Evolutionary conservation across 2,888 invertebrate species (phyloP), one percentile per base, ranked within the genome.

Genomic region (Harpagoxenus sublaevis): DNA sequence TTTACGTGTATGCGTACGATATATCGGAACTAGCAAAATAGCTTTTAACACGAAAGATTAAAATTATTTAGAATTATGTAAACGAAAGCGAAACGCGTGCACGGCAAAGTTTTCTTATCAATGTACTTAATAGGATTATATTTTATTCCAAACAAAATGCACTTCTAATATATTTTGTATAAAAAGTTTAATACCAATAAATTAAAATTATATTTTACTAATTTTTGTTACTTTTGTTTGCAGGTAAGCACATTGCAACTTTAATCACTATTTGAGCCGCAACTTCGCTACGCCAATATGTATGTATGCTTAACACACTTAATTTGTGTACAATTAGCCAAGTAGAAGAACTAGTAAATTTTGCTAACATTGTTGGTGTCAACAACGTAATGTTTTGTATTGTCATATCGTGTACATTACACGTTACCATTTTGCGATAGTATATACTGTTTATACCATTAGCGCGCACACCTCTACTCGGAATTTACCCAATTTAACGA

Each of bases 191-290:
- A 23, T 12, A 53, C 3, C 0, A 39, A 2, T 15, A 31, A 2
- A n/a, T 35, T 62, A 15, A 12, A 65, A 53, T 18, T 51, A 48
- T 23, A 23, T 65, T 74, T 31, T 4, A 74, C 10, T 75, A 48
- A 75, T 75, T 75, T 75, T 0, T 35, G 0, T 63, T 8, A 15
- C 15, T 77, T 77, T 66, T 66, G 39, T 66, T 77, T 77, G 3
- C 66, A 77, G 66, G 77, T 77, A 53, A 66, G 66, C 18, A 39
- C 28, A 12, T 39, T 12, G 39, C 28, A 66, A 18, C 39, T 65
- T 66, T 18, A 23, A 31, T 23, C 3, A 10, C 5, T 51, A 5
- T 53, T 39, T 12, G 8, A 77, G 10, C 39, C 12, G 12, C 39
- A 66, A 42, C 28, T 65, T 53, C 10, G 8, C 28, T 18, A 4